These are phyloP conservation scores for Cancer borealis DNA, from an alignment of 2,888 invertebrate genomes.

Conservation along the genomic window DNA sequence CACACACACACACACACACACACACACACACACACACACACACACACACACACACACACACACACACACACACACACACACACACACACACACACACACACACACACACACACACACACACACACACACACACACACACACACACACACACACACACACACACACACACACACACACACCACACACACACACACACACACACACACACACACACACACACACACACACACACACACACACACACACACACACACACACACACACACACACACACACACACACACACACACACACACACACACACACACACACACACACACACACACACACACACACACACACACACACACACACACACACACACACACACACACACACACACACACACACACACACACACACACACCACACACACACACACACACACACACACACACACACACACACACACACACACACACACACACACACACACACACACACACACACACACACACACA, in stretches of 20 bases:
- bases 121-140: conserved; percentile 28
- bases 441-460: conserved; percentile 40
- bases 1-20: conserved; percentile 28
- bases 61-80: conserved; percentile 51
- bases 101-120: conserved; percentile 45
- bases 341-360: conserved; percentile 45
- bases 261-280: conserved; percentile 32
- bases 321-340: conserved; percentile 40
- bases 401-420: conserved; percentile 31
- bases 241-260: conserved; percentile 30
- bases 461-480: conserved; percentile 42
- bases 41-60: conserved; percentile 26
- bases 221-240: conserved; percentile 42
- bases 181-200: conserved; percentile 52
- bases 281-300: conserved; percentile 29
- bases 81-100: conserved; percentile 45
- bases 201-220: conserved; percentile 45
- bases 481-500: background rate
- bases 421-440: conserved; percentile 53
- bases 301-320: conserved; percentile 53
- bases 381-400: conserved; percentile 32
- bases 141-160: conserved; percentile 32
- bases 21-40: conserved; percentile 32
- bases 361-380: conserved; percentile 30
- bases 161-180: conserved; percentile 23